Conservation (phyloP, 2,113 vertebrate species). For the Ascaphus truei region DNA sequence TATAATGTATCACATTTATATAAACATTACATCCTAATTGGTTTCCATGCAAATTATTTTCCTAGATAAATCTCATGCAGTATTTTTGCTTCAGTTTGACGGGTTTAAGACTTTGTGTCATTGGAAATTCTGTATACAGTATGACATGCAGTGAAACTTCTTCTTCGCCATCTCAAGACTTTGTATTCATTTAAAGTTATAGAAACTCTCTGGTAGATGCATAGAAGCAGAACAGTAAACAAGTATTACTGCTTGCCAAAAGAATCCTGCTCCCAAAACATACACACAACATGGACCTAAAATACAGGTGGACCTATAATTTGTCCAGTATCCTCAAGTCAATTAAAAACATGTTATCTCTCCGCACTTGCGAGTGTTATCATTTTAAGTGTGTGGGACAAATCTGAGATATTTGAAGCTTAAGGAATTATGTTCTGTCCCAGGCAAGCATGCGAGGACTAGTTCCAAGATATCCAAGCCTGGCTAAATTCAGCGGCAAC, state of each 20-base stretch:
- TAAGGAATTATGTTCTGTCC: too few relatives aligned
- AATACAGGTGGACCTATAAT: background rate
- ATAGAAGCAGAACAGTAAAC: constrained; percentile 11
- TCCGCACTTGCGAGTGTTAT: background rate
- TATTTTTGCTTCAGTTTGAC: background rate
- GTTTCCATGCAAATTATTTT: background rate
- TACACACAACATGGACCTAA: background rate
- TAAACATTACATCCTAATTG: too few relatives aligned
- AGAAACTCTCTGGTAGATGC: constrained; percentile 7
- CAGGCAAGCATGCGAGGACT: too few relatives aligned
- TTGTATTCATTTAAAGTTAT: constrained; percentile 29
- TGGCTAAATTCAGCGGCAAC: too few relatives aligned
- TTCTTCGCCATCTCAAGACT: constrained; percentile 21
- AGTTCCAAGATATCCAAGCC: too few relatives aligned
- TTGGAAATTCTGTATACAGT: too few relatives aligned
- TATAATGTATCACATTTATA: too few relatives aligned
- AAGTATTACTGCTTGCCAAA: constrained; percentile 2
- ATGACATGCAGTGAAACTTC: constrained; percentile 28
- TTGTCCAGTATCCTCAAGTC: too few relatives aligned
- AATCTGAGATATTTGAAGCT: too few relatives aligned
- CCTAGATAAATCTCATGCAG: background rate
- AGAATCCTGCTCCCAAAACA: background rate
- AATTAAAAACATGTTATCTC: background rate
- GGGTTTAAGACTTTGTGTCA: constrained; percentile 16
- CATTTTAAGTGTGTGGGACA: too few relatives aligned